Base-by-base conservation (phyloP, 2,888 invertebrate genomes). In the Endotricha flammealis region DNA sequence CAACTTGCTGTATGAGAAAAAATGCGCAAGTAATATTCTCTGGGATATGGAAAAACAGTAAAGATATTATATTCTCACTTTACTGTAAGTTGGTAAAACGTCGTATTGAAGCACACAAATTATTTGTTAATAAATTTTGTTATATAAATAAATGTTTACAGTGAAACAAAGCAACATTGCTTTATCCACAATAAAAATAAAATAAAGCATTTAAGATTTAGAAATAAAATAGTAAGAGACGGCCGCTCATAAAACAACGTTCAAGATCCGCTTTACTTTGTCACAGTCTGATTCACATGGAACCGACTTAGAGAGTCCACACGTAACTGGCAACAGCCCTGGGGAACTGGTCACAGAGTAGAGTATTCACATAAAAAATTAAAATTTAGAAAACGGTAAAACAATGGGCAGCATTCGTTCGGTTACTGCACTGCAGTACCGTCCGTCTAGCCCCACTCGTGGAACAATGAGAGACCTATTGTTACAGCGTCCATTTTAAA, bases 401-500 rank as follows among this genome's bases (percentile, higher is more conserved):
- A 82, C 82, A 83, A 83, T 72, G 64, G n/a, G 74, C 54, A 59
- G 64, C 65, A 68, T 77, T 75, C 71, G 64, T 69, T 62, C 62
- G 56, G 53, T 56, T 55, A 48, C 52, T 51, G 53, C 61, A 57
- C 41, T 64, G 72, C 67, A 64, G 69, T 63, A 63, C 58, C 53
- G 60, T 68, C 70, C 68, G 67, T 66, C 68, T 64, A 65, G 64
- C 67, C n/a, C 13, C 14, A 56, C 57, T 63, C 58, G 40, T 41
- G 46, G 71, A 79, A 85, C 81, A 86, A 83, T 79, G 29, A 66
- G 77, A 68, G 66, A 68, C 68, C 77, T 69, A 83, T 83, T 86
- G 83, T 86, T 70, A 66, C 65, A 62, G 53, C 81, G 85, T 83
- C 86, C 82, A 82, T 86, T 83, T 81, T 81, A 85, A 83, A 83